Conservation (phyloP, 2,888 invertebrate genomes). For the Euspilapteryx auroguttella region DNA sequence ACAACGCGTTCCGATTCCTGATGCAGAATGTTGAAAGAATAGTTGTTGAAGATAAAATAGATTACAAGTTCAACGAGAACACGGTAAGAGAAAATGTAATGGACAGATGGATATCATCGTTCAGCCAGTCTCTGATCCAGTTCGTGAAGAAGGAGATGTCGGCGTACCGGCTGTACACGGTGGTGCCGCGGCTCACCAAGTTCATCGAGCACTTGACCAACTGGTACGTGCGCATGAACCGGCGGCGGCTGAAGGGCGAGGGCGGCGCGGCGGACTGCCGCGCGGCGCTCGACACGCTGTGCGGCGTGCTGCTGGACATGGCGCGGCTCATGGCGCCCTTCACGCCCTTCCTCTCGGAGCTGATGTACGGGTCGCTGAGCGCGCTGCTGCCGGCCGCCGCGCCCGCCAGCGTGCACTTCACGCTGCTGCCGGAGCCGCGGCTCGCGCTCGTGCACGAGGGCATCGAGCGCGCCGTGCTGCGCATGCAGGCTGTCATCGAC, state of each 20-base stretch:
- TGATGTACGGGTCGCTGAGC: constrained; percentile 88
- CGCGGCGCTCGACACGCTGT: constrained; percentile 84
- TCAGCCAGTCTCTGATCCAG: constrained; percentile 88
- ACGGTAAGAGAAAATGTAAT: constrained; percentile 74
- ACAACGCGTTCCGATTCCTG: constrained; percentile 89
- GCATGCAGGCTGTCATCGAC: constrained; percentile 96
- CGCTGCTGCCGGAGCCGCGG: constrained; percentile 82
- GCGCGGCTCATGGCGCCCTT: constrained; percentile 95
- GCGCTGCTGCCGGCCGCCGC: constrained; percentile 60
- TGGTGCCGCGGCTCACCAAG: constrained; percentile 89
- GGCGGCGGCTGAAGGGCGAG: constrained; percentile 93
- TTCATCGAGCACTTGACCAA: constrained; percentile 98
- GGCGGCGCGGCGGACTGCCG: constrained; percentile 78
- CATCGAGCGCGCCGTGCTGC: constrained; percentile 87
- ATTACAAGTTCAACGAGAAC: constrained; percentile 61
- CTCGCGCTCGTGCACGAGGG: constrained; percentile 72
- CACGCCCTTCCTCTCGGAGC: constrained; percentile 94
- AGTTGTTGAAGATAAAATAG: constrained; percentile 66
- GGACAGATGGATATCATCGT: constrained; percentile 97
- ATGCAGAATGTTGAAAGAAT: constrained; percentile 90
- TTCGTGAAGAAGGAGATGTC: constrained; percentile 94
- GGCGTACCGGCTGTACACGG: constrained; percentile 92
- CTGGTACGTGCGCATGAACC: constrained; percentile 98
- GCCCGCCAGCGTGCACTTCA: constrained; percentile 85
- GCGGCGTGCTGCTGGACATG: constrained; percentile 86